Evolutionary conservation across 2,113 vertebrate genomes (phyloP), one percentile per base, ranked within the genome.

Genomic region (Mobula birostris): DNA sequence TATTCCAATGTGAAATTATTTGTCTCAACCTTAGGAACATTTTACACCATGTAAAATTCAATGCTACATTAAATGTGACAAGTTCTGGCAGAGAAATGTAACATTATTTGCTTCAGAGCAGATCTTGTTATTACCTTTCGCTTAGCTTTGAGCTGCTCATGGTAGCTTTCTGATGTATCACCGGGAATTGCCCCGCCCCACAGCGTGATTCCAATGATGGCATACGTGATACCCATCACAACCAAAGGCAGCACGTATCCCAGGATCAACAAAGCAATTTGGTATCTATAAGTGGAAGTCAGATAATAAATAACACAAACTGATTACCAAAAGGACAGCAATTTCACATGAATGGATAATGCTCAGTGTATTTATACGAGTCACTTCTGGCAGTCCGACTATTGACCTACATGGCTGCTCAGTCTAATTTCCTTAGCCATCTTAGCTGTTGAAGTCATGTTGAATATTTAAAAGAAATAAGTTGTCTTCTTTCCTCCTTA

Each of bases 101-200:
- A 27, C 19, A 19, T 68, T 40, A 70, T 27, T 48, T 92, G 14
- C 9, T 40, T 36, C 66, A 93, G 24, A 93, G n/a, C 21, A 27
- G 36, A 56, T 76, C 70, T 92, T 72, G 63, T 12, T 21, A 56
- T 94, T 97, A 99, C 99, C 99, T 99, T 99, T 95, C 99, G 97
- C 95, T 99, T 99, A 80, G 99, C 98, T 95, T 97, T 97, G 66
- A 99, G 98, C 95, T 99, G 99, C 94, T 99, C 98, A 0, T 98
- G 99, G 58, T 99, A 99, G 95, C 98, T 99, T 95, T 99, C 95
- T 70, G 97, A 98, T 7, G 98, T 98, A 94, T 99, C 98, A 0
- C 99, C 99, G 6, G 99, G 99, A 95, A 99, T 99, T 95, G 98
- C 98, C 94, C 98, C 98, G 95, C 98, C 99, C 99, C 99, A 99